phyloP scores from a whole-genome alignment of 2,797 vertebrate species.

The Catamblyrhynchus diadema region DNA sequence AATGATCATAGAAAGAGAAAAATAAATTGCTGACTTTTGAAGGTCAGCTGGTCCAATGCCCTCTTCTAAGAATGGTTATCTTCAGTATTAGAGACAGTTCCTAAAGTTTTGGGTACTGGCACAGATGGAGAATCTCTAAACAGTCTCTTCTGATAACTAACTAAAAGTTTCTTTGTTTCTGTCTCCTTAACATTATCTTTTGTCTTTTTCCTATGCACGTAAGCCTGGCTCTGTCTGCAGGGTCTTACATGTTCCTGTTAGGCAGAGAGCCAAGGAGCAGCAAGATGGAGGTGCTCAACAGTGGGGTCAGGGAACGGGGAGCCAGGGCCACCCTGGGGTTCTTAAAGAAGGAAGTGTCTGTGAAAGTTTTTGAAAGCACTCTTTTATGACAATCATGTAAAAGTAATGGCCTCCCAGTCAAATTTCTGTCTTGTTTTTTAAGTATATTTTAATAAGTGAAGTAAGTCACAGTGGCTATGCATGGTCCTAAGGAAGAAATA shows the following conservation, averaged over 20 bases:
- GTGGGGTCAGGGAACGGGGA: fast-evolving
- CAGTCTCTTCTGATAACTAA: neutral
- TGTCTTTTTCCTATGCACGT: neutral
- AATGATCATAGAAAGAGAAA: neutral
- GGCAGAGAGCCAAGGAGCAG: neutral
- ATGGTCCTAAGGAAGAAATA: neutral
- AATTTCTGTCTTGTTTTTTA: neutral
- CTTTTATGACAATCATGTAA: fast-evolving
- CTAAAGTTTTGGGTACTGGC: neutral
- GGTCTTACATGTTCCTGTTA: neutral
- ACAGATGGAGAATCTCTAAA: neutral
- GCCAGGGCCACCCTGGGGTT: neutral
- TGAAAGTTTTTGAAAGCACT: neutral
- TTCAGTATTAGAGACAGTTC: neutral
- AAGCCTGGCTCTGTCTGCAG: neutral
- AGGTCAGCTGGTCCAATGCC: neutral
- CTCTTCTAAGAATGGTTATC: neutral
- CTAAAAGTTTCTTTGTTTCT: neutral
- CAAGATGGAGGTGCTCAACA: neutral
- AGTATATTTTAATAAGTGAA: neutral
- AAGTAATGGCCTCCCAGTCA: neutral
- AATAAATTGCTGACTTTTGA: neutral
- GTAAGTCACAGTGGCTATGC: neutral
- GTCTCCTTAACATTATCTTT: neutral
- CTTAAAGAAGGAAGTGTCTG: neutral